These are phyloP conservation scores for Megalopta genalis DNA, from an alignment of 1,140 invertebrate genomes.

Conservation along the genomic window DNA sequence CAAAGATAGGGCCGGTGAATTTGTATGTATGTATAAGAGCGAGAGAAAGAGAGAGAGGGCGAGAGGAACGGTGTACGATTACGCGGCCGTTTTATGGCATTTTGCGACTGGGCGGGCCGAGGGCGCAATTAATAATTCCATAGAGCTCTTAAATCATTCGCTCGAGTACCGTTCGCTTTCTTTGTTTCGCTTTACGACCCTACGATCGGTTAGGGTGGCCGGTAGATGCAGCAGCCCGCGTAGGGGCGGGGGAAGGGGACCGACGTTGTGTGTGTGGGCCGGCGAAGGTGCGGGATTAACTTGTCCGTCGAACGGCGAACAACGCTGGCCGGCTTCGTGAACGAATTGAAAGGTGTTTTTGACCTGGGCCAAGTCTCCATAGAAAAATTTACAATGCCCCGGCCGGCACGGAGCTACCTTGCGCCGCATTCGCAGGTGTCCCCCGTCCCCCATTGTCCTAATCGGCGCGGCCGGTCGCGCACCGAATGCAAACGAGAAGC, in stretches of 20 bases:
- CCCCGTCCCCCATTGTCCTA: neutral
- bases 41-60: too few relatives aligned
- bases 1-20: too few relatives aligned
- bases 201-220: neutral
- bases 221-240: too few relatives aligned
- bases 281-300: constrained; percentile 22
- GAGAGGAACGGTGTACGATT: constrained; percentile 4
- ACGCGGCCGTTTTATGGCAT: constrained; percentile 8
- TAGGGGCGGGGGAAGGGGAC: neutral
- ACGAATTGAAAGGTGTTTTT: constrained; percentile 26
- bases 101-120: neutral
- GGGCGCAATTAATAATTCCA: constrained; percentile 32
- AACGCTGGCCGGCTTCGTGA: neutral
- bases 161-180: neutral
- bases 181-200: constrained; percentile 12
- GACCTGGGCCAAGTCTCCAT: constrained; percentile 28
- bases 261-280: neutral
- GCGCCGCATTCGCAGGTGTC: neutral
- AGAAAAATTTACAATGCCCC: neutral
- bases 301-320: neutral
- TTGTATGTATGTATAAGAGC: too few relatives aligned
- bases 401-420: neutral
- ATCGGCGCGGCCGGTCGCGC: constrained; percentile 17
- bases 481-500: neutral
- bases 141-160: constrained; percentile 28